phyloP scores from a whole-genome alignment of 2,113 vertebrate species.

The Eurypyga helias region DNA sequence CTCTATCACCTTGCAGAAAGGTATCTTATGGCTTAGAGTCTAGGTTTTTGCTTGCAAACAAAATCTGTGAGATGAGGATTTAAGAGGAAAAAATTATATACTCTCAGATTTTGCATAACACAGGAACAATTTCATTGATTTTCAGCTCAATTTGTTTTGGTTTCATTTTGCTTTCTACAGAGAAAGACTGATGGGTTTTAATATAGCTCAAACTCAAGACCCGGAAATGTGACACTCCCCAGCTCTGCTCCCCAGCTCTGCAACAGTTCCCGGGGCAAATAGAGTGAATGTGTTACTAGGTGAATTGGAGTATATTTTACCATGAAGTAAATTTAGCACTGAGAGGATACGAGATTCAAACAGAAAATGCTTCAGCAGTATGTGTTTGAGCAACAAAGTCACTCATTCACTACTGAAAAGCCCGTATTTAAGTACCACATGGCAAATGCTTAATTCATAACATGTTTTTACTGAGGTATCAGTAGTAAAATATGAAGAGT shows the following conservation, averaged over 20 bases:
- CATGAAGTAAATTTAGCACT: neutral
- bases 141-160: constrained; percentile 2
- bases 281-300: neutral
- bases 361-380: neutral
- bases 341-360: neutral
- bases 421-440: neutral
- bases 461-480: neutral
- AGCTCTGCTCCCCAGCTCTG: neutral
- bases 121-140: neutral
- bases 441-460: neutral
- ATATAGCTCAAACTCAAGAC: neutral
- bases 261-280: neutral
- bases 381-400: neutral
- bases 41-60: neutral
- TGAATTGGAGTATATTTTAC: neutral
- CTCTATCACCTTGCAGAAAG: neutral
- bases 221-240: neutral
- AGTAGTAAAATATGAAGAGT: constrained; percentile 4
- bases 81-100: neutral
- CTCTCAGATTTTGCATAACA: neutral
- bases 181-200: constrained; percentile 1
- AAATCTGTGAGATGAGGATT: neutral
- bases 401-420: neutral
- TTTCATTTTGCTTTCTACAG: neutral
- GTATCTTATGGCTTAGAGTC: neutral